Percentiles rank a stretch among this genome's conserved stretches.
phyloP scores from a whole-genome alignment of 2,888 invertebrate genomes.

The Clepsis dumicolana region DNA sequence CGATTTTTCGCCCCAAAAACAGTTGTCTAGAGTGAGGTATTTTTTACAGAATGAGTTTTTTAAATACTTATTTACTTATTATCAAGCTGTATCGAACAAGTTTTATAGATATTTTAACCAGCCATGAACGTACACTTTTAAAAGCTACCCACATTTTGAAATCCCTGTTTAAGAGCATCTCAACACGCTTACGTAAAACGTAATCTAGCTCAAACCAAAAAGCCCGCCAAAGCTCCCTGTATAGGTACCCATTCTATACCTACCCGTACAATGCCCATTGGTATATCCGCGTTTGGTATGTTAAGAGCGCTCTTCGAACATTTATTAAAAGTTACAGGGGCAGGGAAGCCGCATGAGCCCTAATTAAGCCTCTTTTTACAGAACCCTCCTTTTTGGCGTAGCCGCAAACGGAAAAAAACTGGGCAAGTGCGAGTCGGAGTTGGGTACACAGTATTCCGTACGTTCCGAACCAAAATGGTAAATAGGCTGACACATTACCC shows the following conservation, averaged over 20 bases:
- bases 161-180: no score
- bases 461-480: no score
- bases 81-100: no score
- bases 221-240: not conserved
- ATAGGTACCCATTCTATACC: conserved; percentile 1
- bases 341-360: conserved; percentile 84
- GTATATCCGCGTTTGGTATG: conserved; percentile 51
- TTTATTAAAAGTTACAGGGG: conserved; percentile 87
- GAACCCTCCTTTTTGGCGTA: conserved; percentile 7
- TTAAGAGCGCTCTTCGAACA: conserved; percentile 77
- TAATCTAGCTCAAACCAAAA: not conserved
- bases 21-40: no score
- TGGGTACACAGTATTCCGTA: not conserved
- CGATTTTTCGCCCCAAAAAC: no score
- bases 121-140: no score
- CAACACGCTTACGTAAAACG: not conserved
- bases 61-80: no score
- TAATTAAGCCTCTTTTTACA: conserved; percentile 85
- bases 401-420: conserved; percentile 5
- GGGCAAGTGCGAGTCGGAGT: not conserved
- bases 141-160: no score
- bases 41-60: no score
- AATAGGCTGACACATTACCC: no score
- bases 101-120: no score
- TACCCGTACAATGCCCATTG: conserved; percentile 48